phyloP scores from a whole-genome alignment of 2,888 invertebrate species.

The Amitus sp. region DNA sequence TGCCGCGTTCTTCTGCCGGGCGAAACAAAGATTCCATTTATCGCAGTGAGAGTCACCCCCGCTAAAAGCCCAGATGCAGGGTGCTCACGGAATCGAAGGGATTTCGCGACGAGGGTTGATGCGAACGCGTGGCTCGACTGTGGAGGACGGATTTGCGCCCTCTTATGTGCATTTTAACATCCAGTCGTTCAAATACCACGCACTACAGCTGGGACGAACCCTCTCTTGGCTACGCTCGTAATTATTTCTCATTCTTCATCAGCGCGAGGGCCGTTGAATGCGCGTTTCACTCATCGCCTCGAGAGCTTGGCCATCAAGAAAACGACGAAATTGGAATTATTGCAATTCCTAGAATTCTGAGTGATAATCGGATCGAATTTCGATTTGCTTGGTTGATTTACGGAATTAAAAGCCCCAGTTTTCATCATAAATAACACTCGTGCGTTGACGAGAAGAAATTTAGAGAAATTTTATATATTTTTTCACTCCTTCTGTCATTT shows the following conservation, averaged over 20 bases:
- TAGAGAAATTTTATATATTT: too few relatives aligned
- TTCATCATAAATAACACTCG: too few relatives aligned
- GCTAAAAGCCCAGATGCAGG: conserved; percentile 30
- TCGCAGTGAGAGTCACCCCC: conserved; percentile 31
- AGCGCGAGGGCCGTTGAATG: too few relatives aligned
- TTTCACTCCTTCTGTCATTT: too few relatives aligned
- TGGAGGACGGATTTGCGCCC: conserved; percentile 38
- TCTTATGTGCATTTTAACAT: conserved; percentile 13
- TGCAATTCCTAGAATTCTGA: too few relatives aligned
- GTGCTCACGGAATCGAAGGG: conserved; percentile 37
- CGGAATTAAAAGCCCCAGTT: too few relatives aligned
- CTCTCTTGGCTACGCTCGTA: conserved; percentile 1
- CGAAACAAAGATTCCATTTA: conserved; percentile 50
- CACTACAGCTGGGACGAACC: background rate
- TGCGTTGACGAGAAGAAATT: too few relatives aligned
- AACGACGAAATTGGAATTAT: background rate
- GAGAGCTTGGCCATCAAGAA: background rate
- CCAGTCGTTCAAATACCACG: conserved; percentile 11
- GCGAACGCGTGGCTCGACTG: conserved; percentile 15
- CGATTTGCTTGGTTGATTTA: too few relatives aligned
- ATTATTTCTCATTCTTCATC: conserved; percentile 11
- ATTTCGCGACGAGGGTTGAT: conserved; percentile 30
- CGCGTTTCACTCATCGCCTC: background rate
- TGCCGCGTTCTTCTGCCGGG: background rate
- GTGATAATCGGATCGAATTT: too few relatives aligned